Percentiles rank a stretch among this genome's conserved stretches.
Evolutionary conservation across 2,113 vertebrate genomes (phyloP).

Genomic region (Hemicordylus capensis): DNA sequence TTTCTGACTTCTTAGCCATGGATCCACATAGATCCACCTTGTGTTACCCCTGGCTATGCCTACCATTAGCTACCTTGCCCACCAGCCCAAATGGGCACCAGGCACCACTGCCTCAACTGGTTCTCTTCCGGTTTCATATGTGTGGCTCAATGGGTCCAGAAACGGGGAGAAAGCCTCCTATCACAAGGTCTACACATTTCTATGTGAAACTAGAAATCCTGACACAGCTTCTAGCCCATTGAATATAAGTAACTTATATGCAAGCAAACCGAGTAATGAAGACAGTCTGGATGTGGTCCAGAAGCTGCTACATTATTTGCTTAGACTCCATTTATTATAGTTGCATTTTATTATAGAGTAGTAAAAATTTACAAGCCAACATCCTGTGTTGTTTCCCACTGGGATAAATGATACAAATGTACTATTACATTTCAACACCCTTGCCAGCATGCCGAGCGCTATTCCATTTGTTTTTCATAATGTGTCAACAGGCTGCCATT

Average conservation of each 20-base stretch:
- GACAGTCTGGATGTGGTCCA: constrained; percentile 66
- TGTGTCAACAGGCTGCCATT: constrained; percentile 64
- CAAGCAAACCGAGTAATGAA: constrained; percentile 52
- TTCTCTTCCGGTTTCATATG: background rate
- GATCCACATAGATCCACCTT: too few relatives aligned
- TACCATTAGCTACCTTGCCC: too few relatives aligned
- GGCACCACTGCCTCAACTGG: too few relatives aligned
- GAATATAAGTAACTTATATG: background rate
- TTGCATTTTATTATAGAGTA: constrained; percentile 76
- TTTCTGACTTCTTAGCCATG: too few relatives aligned
- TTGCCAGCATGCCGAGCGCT: constrained; percentile 46
- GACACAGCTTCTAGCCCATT: background rate
- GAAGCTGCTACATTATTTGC: constrained; percentile 64
- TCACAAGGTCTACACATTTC: background rate
- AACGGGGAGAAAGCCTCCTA: background rate
- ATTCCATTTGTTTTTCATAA: constrained; percentile 63
- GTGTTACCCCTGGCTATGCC: too few relatives aligned
- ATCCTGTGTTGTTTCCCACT: constrained; percentile 71
- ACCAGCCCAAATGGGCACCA: too few relatives aligned
- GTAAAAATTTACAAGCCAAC: constrained; percentile 76
- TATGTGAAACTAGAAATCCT: background rate
- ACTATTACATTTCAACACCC: constrained; percentile 65
- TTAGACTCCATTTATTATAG: constrained; percentile 73
- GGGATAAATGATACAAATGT: constrained; percentile 72
- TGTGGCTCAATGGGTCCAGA: too few relatives aligned